A percentile compares a stretch with the other conserved stretches of the same genome.
These are phyloP conservation scores for Thermophis baileyi DNA, from an alignment of 2,113 vertebrate genomes.

Conservation along the genomic window DNA sequence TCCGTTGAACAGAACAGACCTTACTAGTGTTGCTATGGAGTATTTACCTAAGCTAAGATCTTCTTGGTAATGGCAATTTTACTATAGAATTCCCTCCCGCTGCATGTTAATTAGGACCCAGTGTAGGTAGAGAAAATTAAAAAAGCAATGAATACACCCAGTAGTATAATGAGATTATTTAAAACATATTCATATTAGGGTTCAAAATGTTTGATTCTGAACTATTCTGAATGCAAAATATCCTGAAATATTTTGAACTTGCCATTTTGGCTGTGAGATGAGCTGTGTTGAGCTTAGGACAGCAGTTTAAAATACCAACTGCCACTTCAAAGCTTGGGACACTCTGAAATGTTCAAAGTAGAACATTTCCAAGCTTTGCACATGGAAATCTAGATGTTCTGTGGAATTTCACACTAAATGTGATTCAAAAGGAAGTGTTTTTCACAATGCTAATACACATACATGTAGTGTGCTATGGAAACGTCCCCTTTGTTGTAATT, in stretches of 20 bases:
- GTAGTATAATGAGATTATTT: constrained; percentile 4
- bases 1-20: background rate
- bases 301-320: background rate
- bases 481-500: constrained; percentile 17
- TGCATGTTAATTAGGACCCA: background rate
- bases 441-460: background rate
- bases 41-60: background rate
- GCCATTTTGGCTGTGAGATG: background rate
- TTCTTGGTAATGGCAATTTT: background rate
- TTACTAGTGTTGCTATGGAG: background rate
- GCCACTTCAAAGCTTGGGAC: background rate
- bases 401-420: background rate
- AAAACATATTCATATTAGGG: background rate
- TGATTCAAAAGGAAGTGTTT: background rate
- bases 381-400: background rate
- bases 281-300: background rate
- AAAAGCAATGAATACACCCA: background rate
- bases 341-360: background rate
- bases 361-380: background rate
- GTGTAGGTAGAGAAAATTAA: background rate
- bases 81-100: background rate
- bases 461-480: constrained; percentile 40
- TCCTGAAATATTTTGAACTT: background rate
- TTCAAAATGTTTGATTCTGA: background rate
- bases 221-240: background rate